Percentiles rank a stretch among this genome's conserved stretches.
phyloP scores from a whole-genome alignment of 2,888 invertebrate species.

The Diploptera punctata region DNA sequence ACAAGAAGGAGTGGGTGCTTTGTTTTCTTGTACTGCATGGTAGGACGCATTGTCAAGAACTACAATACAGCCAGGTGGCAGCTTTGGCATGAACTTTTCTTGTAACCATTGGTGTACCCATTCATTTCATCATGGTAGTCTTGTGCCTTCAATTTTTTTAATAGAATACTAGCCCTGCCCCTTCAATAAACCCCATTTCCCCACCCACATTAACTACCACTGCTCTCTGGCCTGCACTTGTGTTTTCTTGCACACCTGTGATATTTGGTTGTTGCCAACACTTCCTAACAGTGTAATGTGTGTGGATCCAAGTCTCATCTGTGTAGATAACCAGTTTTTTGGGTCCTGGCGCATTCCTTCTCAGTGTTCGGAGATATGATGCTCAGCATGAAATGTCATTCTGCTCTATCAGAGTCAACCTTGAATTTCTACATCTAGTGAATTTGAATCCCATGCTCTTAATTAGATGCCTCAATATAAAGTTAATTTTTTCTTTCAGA shows the following conservation, averaged over 20 bases:
- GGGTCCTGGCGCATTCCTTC: no score
- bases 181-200: conserved; percentile 9
- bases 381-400: no score
- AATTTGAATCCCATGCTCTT: no score
- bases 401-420: no score
- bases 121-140: conserved; percentile 19
- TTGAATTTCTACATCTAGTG: no score
- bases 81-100: neutral
- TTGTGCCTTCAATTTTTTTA: neutral
- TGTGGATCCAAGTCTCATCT: no score
- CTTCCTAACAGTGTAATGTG: no score
- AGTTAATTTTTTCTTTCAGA: no score
- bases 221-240: neutral
- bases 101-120: neutral
- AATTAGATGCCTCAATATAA: no score
- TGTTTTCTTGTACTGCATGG: neutral
- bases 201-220: neutral
- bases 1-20: neutral
- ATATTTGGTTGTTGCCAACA: conserved; percentile 4
- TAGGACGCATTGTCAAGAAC: neutral
- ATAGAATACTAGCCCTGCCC: neutral
- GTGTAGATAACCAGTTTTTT: no score
- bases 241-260: neutral
- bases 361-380: no score
- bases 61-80: neutral